Conservation (phyloP, 2,797 vertebrate genomes). For the Allobates femoralis region DNA sequence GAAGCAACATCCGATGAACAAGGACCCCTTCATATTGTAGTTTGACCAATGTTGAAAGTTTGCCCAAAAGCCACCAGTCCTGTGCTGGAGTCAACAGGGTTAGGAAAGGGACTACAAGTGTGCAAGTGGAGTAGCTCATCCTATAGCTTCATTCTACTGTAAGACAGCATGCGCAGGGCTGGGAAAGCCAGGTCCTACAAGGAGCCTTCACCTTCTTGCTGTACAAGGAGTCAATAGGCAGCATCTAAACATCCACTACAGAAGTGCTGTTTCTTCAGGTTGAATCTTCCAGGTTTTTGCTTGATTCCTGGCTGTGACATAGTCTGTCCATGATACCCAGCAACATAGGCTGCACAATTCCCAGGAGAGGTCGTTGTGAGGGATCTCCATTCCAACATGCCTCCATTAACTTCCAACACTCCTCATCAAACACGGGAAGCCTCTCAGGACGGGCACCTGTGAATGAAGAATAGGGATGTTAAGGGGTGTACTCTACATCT, state of each 20-base stretch:
- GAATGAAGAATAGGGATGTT: not conserved
- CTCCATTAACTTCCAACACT: conserved; percentile 99
- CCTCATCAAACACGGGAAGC: conserved; percentile 87
- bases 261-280: conserved; percentile 77
- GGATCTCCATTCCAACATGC: conserved; percentile 96
- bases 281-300: conserved; percentile 86
- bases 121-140: conserved; percentile 37
- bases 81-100: not conserved
- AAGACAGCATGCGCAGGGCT: conserved; percentile 16
- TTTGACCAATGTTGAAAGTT: not conserved
- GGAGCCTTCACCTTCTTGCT: not conserved
- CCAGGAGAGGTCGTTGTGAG: conserved; percentile 89
- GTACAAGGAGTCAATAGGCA: not conserved
- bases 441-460: conserved; percentile 91
- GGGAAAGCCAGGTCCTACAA: not conserved
- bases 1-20: not conserved
- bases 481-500: not conserved
- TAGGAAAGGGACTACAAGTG: not conserved
- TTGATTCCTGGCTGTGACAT: conserved; percentile 80
- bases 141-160: not conserved
- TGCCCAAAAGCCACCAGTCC: not conserved
- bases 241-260: conserved; percentile 33
- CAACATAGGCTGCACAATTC: conserved; percentile 94
- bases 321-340: conserved; percentile 92
- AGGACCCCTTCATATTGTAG: not conserved